phyloP scores from a whole-genome alignment of 2,113 vertebrate species.

The Scophthalmus maximus region DNA sequence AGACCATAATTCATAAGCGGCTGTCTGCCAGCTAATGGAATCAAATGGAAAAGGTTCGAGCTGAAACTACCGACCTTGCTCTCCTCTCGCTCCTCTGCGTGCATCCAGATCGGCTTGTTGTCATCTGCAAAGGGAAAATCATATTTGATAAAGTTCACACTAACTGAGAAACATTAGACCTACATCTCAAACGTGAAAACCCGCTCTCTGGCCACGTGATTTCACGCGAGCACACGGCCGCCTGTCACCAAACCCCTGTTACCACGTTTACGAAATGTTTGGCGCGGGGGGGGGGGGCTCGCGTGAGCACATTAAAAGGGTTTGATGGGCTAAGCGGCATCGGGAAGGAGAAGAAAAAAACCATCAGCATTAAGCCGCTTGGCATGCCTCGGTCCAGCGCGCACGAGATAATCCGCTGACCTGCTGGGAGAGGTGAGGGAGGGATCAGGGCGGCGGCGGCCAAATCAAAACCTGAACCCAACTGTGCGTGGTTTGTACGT shows the following conservation, averaged over 20 bases:
- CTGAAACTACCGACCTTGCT: conserved; percentile 85
- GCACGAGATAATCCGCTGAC: conserved; percentile 41
- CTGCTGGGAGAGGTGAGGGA: conserved; percentile 17
- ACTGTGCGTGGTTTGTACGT: too few relatives aligned
- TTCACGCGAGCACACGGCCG: not conserved
- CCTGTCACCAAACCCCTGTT: not conserved
- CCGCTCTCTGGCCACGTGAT: conserved; percentile 1
- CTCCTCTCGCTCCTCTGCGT: conserved; percentile 91
- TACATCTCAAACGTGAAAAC: too few relatives aligned
- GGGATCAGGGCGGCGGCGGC: conserved; percentile 1
- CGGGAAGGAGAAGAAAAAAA: not conserved
- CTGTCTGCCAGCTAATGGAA: not conserved
- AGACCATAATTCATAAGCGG: not conserved
- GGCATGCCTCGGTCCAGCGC: conserved; percentile 4
- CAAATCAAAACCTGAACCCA: not conserved
- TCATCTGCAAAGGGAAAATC: conserved; percentile 82
- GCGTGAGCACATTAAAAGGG: conserved; percentile 30
- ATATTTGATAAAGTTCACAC: not conserved
- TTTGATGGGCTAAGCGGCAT: conserved; percentile 42
- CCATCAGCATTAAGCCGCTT: conserved; percentile 49
- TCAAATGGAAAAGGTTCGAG: not conserved
- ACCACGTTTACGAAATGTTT: too few relatives aligned
- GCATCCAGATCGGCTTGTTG: conserved; percentile 96
- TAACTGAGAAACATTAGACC: not conserved
- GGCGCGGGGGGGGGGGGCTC: too few relatives aligned